Percentiles rank a stretch among this genome's conserved stretches.
Conservation (phyloP, 2,888 invertebrate genomes). For the Heliothis peltigera region DNA sequence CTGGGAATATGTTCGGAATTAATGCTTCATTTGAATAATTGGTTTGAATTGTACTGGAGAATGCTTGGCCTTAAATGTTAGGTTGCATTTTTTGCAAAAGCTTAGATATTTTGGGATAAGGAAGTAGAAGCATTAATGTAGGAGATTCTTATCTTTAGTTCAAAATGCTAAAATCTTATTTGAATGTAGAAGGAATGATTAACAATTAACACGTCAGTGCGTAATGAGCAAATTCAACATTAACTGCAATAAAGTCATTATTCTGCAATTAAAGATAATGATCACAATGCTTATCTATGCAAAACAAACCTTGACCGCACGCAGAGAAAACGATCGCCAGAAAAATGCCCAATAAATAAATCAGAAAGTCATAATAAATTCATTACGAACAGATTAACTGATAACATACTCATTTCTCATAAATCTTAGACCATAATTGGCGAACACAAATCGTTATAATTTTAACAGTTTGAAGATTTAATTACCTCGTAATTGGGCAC, state of each 20-base stretch:
- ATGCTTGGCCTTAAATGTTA: not conserved
- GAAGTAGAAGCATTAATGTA: not conserved
- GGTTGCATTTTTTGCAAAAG: not conserved
- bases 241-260: not conserved
- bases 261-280: slow-evolving; percentile 5
- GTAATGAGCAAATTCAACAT: not conserved
- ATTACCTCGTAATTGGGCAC: slow-evolving; percentile 50
- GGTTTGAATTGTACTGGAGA: not conserved
- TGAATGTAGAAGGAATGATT: no score
- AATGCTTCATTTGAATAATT: slow-evolving; percentile 25
- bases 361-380: slow-evolving; percentile 17
- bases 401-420: slow-evolving; percentile 37
- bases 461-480: slow-evolving; percentile 15
- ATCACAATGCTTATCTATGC: not conserved
- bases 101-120: not conserved
- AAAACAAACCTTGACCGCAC: slow-evolving; percentile 22
- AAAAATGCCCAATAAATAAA: slow-evolving; percentile 24
- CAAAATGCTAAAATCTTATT: not conserved
- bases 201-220: not conserved
- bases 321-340: slow-evolving; percentile 25
- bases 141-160: not conserved
- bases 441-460: slow-evolving; percentile 17
- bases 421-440: slow-evolving; percentile 28
- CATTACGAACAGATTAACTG: slow-evolving; percentile 8
- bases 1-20: slow-evolving; percentile 1